Conservation (phyloP, 2,797 vertebrate genomes). For the Falco naumanni region DNA sequence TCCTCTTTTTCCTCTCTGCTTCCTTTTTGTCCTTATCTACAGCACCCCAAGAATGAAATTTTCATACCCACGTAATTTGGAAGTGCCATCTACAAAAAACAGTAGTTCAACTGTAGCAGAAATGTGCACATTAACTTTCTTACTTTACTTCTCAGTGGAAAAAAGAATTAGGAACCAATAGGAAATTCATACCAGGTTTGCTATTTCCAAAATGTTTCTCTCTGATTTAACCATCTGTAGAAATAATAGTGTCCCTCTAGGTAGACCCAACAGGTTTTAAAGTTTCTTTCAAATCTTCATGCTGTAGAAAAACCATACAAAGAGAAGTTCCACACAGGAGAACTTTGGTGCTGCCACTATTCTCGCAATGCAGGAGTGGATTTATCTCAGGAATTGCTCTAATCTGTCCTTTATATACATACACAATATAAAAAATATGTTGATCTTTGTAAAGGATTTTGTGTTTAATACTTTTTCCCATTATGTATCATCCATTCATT, state of each 20-base stretch:
- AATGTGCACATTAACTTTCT: background rate
- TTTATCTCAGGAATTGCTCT: slow-evolving; percentile 5
- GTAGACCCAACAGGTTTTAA: background rate
- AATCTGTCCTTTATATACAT: background rate
- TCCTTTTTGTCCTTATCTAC: background rate
- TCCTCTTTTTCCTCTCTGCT: background rate
- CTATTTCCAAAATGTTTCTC: background rate
- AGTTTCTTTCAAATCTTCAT: slow-evolving; percentile 18
- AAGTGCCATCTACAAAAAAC: background rate
- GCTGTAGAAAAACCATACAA: background rate
- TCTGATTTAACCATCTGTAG: slow-evolving; percentile 3
- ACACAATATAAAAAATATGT: background rate
- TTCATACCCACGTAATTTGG: background rate
- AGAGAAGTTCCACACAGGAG: background rate
- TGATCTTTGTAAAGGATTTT: background rate
- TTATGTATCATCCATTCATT: slow-evolving; percentile 14
- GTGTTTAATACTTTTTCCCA: background rate
- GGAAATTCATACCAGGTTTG: slow-evolving; percentile 20
- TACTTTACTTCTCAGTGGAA: background rate
- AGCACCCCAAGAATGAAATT: background rate
- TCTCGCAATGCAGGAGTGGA: background rate
- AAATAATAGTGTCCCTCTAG: background rate
- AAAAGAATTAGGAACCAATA: background rate
- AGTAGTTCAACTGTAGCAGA: background rate
- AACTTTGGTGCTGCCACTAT: background rate